Conservation (phyloP, 2,797 vertebrate genomes). For the Glossophaga mutica region DNA sequence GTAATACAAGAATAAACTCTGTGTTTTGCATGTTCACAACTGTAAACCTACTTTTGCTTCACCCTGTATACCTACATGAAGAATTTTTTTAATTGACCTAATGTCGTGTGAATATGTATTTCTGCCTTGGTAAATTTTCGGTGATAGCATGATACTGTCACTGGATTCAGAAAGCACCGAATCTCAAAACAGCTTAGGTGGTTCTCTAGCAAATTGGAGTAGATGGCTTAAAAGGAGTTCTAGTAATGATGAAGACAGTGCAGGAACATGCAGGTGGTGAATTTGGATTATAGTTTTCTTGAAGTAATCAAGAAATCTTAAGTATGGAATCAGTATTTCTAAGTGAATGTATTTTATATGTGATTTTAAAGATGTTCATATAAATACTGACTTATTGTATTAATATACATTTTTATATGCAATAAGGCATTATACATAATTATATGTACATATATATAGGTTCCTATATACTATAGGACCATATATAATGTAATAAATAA, state of each 20-base stretch:
- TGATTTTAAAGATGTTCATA: background rate
- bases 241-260: background rate
- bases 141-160: background rate
- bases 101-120: background rate
- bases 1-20: no score
- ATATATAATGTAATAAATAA: background rate
- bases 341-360: background rate
- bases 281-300: background rate
- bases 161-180: background rate
- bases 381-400: background rate
- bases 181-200: background rate
- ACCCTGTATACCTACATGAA: background rate
- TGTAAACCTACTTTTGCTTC: no score
- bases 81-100: background rate
- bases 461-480: background rate
- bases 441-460: no score
- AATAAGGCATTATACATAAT: background rate
- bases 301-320: background rate
- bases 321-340: background rate
- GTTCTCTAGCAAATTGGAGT: background rate
- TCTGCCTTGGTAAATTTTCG: conserved; percentile 7
- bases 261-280: background rate
- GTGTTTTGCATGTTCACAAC: no score
- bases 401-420: background rate
- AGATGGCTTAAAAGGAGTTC: background rate